phyloP scores from a whole-genome alignment of 2,797 vertebrate genomes.

The Rhodeus uyekii region DNA sequence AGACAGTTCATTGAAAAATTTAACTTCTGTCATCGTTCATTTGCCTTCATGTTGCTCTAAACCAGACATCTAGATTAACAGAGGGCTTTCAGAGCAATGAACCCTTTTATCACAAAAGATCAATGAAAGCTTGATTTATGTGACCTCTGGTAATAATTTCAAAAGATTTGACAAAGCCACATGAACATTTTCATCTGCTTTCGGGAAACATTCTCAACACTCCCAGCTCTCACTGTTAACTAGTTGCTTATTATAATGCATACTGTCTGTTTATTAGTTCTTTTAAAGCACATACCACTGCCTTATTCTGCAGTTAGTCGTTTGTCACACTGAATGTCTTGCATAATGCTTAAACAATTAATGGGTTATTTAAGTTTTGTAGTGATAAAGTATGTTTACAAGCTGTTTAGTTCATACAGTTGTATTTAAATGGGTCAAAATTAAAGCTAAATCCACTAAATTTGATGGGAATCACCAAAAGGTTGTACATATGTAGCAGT shows the following conservation, averaged over 20 bases:
- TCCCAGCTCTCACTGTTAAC: no score
- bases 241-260: no score
- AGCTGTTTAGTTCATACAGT: background rate
- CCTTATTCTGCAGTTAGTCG: no score
- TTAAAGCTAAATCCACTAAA: background rate
- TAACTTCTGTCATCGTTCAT: background rate
- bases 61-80: background rate
- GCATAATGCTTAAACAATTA: background rate
- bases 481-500: no score
- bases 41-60: background rate
- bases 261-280: no score
- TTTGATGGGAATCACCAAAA: no score
- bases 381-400: no score
- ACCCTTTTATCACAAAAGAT: background rate
- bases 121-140: background rate
- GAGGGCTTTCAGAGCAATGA: background rate
- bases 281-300: no score
- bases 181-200: background rate
- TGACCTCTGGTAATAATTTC: background rate
- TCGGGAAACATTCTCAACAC: no score
- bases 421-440: background rate
- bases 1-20: background rate
- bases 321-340: no score
- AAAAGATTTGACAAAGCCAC: background rate
- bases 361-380: background rate